Conservation (phyloP, 37 sponge, comb jelly and placozoan species). For the Petrosia ficiformis region DNA sequence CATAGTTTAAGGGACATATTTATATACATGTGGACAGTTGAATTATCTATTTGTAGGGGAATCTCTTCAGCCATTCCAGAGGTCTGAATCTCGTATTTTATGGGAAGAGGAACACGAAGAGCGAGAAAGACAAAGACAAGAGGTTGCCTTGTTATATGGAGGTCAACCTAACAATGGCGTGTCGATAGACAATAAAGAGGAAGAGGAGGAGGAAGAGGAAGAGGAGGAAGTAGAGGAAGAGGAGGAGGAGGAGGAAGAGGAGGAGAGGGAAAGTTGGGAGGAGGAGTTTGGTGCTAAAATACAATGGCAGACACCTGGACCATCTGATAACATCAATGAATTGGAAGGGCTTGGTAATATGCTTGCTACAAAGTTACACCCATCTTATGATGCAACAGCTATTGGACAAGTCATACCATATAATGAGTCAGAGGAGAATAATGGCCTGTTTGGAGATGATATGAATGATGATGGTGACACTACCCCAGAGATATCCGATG, state of each 20-base stretch:
- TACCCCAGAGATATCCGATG: neutral
- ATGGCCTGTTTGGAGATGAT: neutral
- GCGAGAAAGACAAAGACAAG: constrained; percentile 12
- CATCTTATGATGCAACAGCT: neutral
- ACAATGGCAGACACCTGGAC: constrained; percentile 1
- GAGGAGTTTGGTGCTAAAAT: neutral
- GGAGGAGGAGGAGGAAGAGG: neutral
- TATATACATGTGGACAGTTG: no score
- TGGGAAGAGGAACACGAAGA: constrained; percentile 22
- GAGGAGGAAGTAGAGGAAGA: neutral
- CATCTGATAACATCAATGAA: no score
- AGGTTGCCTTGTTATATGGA: constrained; percentile 22
- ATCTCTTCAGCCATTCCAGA: no score
- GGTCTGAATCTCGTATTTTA: constrained; percentile 6
- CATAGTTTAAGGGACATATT: no score
- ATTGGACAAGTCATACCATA: no score
- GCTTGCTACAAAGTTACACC: neutral
- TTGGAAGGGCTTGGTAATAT: neutral
- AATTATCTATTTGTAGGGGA: no score
- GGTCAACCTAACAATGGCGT: neutral
- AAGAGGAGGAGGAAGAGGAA: constrained; percentile 8
- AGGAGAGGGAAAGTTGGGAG: neutral
- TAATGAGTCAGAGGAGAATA: no score
- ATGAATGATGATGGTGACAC: neutral
- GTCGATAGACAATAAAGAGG: neutral